Evolutionary conservation across 23 tunicate genomes (phyloP), one percentile per base, ranked within the genome.

Genomic region (Trididemnum clinides): DNA sequence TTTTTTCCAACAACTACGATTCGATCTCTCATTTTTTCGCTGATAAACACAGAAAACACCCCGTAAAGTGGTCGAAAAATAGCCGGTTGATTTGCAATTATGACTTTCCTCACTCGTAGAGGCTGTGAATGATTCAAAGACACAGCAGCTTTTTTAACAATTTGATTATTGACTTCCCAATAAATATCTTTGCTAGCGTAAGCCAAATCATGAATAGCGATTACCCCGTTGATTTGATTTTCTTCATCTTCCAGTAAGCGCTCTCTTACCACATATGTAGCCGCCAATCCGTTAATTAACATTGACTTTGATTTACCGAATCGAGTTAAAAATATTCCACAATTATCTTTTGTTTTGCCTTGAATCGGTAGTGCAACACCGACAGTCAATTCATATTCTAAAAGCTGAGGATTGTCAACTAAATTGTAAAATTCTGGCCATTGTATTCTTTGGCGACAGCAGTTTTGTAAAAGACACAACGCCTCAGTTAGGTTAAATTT

Each of bases 381-480:
- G 12, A 34, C 29, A 0, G 78, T 83, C 27, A 93, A 36, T 37
- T 78, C 65, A 19, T 82, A 37, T 27, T 72, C 31, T 4, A 93
- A 39, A 0, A 69, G 26, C n/a, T 28, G 33, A 20, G 98, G 98
- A 59, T 88, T 88, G 71, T 85, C 83, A 5, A 90, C 87, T 82
- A 72, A 80, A 62, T 90, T 90, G 72, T 85, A 90, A 18, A 85
- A 87, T 62, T 90, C 95, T 2, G 86, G 71, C 58, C 90, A 81
- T 21, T 57, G 36, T 12, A 31, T 51, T 71, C 87, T 79, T 71
- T 76, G 87, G 21, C 33, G 71, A 35, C 74, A 83, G 72, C 80
- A 90, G 78, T 90, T 86, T 30, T 44, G 38, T 7, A 90, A 34
- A 77, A 59, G 57, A 22, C 33, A 34, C 57, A 73, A 80, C 0